Percentiles rank a stretch among this genome's conserved stretches.
phyloP scores from a whole-genome alignment of 2,113 vertebrate species.

The Tursiops truncatus region DNA sequence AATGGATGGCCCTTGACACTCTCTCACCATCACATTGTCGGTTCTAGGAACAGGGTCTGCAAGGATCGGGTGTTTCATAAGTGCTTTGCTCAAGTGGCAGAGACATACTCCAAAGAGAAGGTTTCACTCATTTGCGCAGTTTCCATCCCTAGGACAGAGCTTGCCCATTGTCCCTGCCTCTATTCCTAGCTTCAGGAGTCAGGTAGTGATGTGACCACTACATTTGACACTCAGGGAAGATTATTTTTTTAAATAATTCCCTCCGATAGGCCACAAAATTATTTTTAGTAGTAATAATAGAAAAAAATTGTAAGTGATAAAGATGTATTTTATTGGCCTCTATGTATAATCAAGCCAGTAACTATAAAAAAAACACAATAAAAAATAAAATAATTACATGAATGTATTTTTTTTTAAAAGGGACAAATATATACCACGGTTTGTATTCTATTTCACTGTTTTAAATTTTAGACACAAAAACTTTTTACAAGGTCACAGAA shows the following conservation, averaged over 20 bases:
- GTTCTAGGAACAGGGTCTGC: not conserved
- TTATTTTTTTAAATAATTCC: not conserved
- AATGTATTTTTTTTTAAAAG: not conserved
- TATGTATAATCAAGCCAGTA: not conserved
- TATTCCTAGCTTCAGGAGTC: not conserved
- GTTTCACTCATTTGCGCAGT: too few species aligned
- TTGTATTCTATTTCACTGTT: not conserved
- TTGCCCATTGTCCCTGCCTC: not conserved
- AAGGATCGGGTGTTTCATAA: not conserved
- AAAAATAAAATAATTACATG: not conserved
- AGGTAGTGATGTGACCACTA: not conserved
- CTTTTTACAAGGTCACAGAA: not conserved
- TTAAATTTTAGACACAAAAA: not conserved
- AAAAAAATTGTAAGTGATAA: not conserved
- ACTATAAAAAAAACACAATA: not conserved
- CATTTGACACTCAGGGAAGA: not conserved
- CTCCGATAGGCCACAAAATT: not conserved
- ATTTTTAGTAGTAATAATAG: not conserved
- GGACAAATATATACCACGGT: not conserved
- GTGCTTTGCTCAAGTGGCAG: not conserved
- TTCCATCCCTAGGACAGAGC: not conserved
- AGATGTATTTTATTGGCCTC: not conserved
- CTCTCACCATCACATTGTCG: too few species aligned
- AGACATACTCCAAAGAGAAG: accelerated
- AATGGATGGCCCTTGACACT: not conserved